Evolutionary conservation across 2,888 invertebrate genomes (phyloP), one percentile per base, ranked within the genome.

Genomic region (Lobophora halterata): DNA sequence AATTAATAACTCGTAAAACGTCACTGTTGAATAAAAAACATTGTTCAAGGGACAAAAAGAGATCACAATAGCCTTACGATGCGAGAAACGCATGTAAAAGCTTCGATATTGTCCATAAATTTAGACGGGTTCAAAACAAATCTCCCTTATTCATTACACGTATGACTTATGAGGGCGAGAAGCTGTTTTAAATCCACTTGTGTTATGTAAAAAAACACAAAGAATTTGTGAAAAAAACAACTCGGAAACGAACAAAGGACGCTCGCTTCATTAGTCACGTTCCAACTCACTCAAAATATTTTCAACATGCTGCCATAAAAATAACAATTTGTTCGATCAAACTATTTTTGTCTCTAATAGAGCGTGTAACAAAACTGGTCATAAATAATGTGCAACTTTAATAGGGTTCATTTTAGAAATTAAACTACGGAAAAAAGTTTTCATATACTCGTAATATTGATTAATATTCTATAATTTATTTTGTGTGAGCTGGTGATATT

Each of bases 1-100:
- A 87, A 88, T 88, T 88, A 88, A 88, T 88, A 88, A 85, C 86
- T 86, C 85, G 85, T 86, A 87, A 87, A 87, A 76, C 79, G 85
- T 85, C 85, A 85, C 69, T 79, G 79, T 74, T 75, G 71, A 79
- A 79, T 71, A 72, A 79, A 77, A 82, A 85, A 85, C 74, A 77
- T 77, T 55, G 67, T 67, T 74, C 72, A 80, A 81, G 71, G 62
- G 79, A 79, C 78, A 83, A 80, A 82, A 81, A 81, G 78, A 72
- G 79, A 71, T 77, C 76, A 83, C 83, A 85, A 86, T 79, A 70
- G 74, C 63, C 61, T 75, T 78, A 61, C 73, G 79, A 80, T 70
- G 71, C 78, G 79, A 79, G 78, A 78, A 80, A 83, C 75, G 79
- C 75, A 64, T 77, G 82, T 83, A 85, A 85, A 85, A 80, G 72